These are phyloP conservation scores for Cinclus cinclus DNA, from an alignment of 2,113 vertebrate species.

Conservation along the genomic window DNA sequence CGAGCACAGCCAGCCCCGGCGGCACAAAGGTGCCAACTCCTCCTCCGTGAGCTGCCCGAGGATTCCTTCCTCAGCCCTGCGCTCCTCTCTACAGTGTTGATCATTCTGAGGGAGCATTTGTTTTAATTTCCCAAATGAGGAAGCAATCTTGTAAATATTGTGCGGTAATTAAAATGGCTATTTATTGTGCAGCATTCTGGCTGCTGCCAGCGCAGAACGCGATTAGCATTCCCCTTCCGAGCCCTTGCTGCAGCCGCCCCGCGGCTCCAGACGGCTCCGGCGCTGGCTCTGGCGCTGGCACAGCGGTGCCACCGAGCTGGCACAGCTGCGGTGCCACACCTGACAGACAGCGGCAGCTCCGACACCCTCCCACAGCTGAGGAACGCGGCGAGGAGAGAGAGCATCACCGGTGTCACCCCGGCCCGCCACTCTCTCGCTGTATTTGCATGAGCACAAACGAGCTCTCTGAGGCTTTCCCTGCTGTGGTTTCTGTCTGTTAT, in stretches of 20 bases:
- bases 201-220: not conserved
- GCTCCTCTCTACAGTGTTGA: not conserved
- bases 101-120: slow-evolving; percentile 48
- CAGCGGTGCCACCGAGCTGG: accelerated
- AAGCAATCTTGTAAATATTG: slow-evolving; percentile 62
- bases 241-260: not conserved
- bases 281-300: accelerated
- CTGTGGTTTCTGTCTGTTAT: not conserved
- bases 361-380: accelerated
- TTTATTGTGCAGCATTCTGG: slow-evolving; percentile 33
- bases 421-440: accelerated
- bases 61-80: not conserved
- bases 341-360: accelerated
- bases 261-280: accelerated
- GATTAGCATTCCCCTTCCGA: not conserved
- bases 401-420: accelerated
- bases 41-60: not conserved
- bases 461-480: not conserved
- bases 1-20: too few species aligned
- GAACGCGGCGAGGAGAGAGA: accelerated
- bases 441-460: not conserved
- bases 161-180: slow-evolving; percentile 59
- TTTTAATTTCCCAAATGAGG: slow-evolving; percentile 66
- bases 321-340: not conserved
- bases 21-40: not conserved